Evolutionary conservation across 2,888 invertebrate species (phyloP).

Genomic region (Pheosia gnoma): DNA sequence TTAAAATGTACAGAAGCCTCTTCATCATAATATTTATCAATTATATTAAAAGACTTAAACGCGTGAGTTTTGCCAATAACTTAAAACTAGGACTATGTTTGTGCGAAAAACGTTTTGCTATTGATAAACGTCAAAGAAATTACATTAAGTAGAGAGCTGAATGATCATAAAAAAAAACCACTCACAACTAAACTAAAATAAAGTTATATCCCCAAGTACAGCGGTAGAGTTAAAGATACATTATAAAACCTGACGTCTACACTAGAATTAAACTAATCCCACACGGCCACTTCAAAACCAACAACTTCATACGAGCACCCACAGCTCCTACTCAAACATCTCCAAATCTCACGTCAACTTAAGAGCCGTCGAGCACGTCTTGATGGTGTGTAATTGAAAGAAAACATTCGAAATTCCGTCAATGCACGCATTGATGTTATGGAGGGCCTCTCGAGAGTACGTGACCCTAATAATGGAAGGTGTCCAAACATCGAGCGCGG

Average conservation of each 20-base stretch:
- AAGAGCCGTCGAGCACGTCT: conserved; percentile 53
- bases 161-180: no score
- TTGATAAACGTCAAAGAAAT: no score
- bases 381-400: conserved; percentile 65
- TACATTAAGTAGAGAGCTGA: no score
- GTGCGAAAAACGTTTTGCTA: no score
- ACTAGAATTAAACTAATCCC: not conserved
- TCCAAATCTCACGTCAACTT: conserved; percentile 43
- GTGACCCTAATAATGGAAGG: conserved; percentile 72
- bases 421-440: conserved; percentile 57
- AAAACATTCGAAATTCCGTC: conserved; percentile 69
- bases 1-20: not conserved
- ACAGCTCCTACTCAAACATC: conserved; percentile 33
- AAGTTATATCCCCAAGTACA: no score
- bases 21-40: conserved; percentile 6
- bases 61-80: conserved; percentile 16
- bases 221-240: not conserved
- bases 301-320: conserved; percentile 19
- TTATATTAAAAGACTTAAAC: conserved; percentile 43
- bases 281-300: conserved; percentile 12
- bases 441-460: conserved; percentile 76
- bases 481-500: conserved; percentile 51
- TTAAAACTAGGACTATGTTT: no score
- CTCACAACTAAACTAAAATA: no score
- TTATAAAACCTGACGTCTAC: conserved; percentile 9